Evolutionary conservation across 2,113 vertebrate genomes (phyloP).

Genomic region (Crotalus horridus): DNA sequence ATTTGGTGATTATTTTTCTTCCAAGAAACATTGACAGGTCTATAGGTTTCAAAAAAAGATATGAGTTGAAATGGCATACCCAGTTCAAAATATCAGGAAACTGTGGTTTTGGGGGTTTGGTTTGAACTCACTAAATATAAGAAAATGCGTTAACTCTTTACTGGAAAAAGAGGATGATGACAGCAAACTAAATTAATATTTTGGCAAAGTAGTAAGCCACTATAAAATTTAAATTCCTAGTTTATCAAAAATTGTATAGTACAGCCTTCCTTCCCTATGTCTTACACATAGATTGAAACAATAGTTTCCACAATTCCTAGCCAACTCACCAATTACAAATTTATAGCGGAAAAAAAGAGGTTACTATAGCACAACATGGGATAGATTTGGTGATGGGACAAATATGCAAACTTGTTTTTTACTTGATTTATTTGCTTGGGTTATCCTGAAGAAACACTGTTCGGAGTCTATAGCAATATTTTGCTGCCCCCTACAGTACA

Average conservation of each 20-base stretch:
- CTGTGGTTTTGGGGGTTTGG: neutral
- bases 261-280: neutral
- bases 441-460: neutral
- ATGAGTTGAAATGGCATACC: neutral
- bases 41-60: neutral
- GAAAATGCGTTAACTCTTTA: neutral
- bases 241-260: neutral
- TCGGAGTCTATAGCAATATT: constrained; percentile 22
- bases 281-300: neutral
- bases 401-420: neutral
- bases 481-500: constrained; percentile 63
- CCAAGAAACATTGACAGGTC: neutral
- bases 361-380: neutral
- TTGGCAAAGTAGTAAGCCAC: neutral
- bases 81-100: neutral
- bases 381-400: neutral
- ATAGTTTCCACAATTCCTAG: neutral
- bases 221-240: neutral
- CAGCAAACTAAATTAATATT: neutral
- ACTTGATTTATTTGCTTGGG: neutral
- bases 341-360: neutral
- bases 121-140: neutral
- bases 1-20: neutral
- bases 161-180: neutral
- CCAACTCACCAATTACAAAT: neutral